Percentiles rank a stretch among this genome's conserved stretches.
Evolutionary conservation across 2,797 vertebrate genomes (phyloP).

Genomic region (Ctenochaetus hawaiiensis): DNA sequence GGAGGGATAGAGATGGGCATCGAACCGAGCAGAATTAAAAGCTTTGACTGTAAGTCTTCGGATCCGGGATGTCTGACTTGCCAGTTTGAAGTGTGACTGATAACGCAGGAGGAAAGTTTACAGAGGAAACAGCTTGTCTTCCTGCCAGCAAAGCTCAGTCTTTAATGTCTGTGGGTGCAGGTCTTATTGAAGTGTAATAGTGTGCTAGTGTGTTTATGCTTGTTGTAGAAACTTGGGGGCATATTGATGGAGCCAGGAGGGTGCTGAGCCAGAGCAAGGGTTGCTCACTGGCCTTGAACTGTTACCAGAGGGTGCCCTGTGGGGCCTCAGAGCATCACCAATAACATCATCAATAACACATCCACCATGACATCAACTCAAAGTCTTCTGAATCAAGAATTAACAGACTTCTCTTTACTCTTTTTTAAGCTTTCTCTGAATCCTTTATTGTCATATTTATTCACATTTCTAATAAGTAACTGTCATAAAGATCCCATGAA

Average conservation of each 20-base stretch:
- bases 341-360: constrained; percentile 69
- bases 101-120: constrained; percentile 75
- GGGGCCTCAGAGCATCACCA: constrained; percentile 57
- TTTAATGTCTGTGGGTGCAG: constrained; percentile 61
- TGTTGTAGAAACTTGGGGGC: constrained; percentile 73
- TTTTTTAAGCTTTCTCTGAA: background rate
- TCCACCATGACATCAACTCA: constrained; percentile 60
- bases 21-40: constrained; percentile 80
- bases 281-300: constrained; percentile 77
- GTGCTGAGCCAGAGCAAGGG: constrained; percentile 66
- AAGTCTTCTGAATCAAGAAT: constrained; percentile 34
- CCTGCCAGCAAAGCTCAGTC: constrained; percentile 66
- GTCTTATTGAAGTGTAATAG: constrained; percentile 64
- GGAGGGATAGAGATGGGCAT: constrained; percentile 67
- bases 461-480: constrained; percentile 15
- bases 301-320: constrained; percentile 66
- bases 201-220: constrained; percentile 52
- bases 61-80: constrained; percentile 80
- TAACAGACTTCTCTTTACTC: constrained; percentile 6
- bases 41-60: constrained; percentile 79
- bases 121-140: constrained; percentile 70
- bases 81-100: constrained; percentile 82
- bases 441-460: constrained; percentile 27
- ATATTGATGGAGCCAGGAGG: constrained; percentile 82
- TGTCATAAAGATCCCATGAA: constrained; percentile 25